phyloP scores from a whole-genome alignment of 2,797 vertebrate species.

The Melanotaenia parkinsoni region DNA sequence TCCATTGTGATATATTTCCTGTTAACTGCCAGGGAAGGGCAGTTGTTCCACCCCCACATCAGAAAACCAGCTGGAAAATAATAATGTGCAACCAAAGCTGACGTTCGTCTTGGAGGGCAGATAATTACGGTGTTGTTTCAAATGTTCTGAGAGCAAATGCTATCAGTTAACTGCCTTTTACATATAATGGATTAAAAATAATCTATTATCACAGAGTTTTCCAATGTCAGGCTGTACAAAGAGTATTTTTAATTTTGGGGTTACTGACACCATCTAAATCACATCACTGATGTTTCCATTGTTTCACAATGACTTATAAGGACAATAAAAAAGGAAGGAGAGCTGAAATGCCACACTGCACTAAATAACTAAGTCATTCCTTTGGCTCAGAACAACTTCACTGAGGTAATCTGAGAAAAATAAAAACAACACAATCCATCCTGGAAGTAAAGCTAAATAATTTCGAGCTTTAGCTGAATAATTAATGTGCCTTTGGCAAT shows the following conservation, averaged over 20 bases:
- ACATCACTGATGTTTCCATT: conserved; percentile 15
- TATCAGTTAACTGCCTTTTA: conserved; percentile 5
- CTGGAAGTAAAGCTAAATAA: not conserved
- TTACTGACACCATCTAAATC: not conserved
- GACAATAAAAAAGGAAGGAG: not conserved
- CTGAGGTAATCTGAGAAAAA: conserved; percentile 6
- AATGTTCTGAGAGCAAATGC: conserved; percentile 22
- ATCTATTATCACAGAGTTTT: not conserved
- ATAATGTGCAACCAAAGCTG: conserved; percentile 44
- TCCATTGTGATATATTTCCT: conserved; percentile 66
- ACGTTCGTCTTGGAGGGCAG: conserved; percentile 32
- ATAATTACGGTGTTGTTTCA: conserved; percentile 34
- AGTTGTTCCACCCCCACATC: conserved; percentile 51
- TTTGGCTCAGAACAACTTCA: conserved; percentile 5
- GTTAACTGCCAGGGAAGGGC: conserved; percentile 53
- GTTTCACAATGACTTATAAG: not conserved
- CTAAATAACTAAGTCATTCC: conserved; percentile 5
- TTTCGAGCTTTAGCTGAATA: conserved; percentile 24
- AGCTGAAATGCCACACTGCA: conserved; percentile 9
- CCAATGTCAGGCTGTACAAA: conserved; percentile 16
- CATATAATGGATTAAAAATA: not conserved
- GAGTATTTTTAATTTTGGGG: conserved; percentile 19
- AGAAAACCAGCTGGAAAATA: conserved; percentile 61
- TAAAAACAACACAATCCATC: not conserved
- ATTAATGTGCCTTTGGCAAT: conserved; percentile 31